phyloP scores from a whole-genome alignment of 2,113 vertebrate genomes.

The Ammodytes marinus region DNA sequence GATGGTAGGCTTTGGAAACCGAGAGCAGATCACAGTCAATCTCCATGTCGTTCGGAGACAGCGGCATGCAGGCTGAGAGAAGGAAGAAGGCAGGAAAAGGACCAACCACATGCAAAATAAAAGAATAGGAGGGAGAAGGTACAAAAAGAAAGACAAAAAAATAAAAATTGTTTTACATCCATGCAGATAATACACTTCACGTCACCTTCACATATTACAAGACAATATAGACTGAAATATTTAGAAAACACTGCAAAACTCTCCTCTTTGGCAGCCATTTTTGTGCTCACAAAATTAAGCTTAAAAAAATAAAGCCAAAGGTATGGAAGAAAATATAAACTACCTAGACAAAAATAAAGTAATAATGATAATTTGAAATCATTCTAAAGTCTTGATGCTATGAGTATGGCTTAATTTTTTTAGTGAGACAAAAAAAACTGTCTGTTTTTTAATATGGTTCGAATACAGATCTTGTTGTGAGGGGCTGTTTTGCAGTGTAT shows the following conservation, averaged over 20 bases:
- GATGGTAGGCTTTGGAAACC: slow-evolving; percentile 99
- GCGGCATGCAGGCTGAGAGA: slow-evolving; percentile 85
- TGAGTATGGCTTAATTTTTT: neutral
- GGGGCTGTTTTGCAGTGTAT: slow-evolving; percentile 71
- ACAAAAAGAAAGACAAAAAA: slow-evolving; percentile 75
- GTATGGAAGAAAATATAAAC: neutral
- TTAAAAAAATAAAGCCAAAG: slow-evolving; percentile 4
- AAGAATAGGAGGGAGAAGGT: slow-evolving; percentile 68
- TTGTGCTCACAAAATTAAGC: neutral
- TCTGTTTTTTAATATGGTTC: neutral
- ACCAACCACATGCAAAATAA: slow-evolving; percentile 79
- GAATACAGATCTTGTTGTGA: neutral
- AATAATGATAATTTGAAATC: too few relatives aligned
- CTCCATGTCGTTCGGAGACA: slow-evolving; percentile 80
- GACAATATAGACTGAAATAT: slow-evolving; percentile 51
- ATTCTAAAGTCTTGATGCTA: neutral
- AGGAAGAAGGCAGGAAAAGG: slow-evolving; percentile 79
- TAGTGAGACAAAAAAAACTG: neutral
- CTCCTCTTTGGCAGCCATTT: slow-evolving; percentile 30
- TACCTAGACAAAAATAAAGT: too few relatives aligned
- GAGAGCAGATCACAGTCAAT: slow-evolving; percentile 98
- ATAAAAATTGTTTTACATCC: slow-evolving; percentile 72
- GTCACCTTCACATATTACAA: slow-evolving; percentile 58
- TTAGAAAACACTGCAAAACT: slow-evolving; percentile 71
- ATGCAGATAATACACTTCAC: slow-evolving; percentile 74